Conservation (phyloP, 2,113 vertebrate genomes). For the Pseudorhombus dupliciocellatus region DNA sequence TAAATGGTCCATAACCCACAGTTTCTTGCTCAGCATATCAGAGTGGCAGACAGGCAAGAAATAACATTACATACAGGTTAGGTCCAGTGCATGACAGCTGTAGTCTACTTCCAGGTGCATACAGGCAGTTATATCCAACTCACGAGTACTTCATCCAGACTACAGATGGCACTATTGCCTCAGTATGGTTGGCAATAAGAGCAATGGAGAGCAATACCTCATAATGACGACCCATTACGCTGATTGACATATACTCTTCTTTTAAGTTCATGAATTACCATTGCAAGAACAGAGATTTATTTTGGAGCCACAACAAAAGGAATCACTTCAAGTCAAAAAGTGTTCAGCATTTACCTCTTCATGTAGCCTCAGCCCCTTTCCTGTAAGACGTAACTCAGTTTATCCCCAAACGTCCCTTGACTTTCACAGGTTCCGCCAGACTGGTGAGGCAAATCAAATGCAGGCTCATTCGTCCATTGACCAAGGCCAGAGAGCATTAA, state of each 20-base stretch:
- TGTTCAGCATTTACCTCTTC: conserved; percentile 53
- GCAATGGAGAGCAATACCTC: conserved; percentile 14
- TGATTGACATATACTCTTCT: conserved; percentile 65
- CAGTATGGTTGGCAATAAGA: conserved; percentile 55
- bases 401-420: conserved; percentile 55
- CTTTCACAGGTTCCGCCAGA: conserved; percentile 70
- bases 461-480: conserved; percentile 73
- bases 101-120: conserved; percentile 13
- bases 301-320: conserved; percentile 37
- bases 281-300: conserved; percentile 49
- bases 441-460: conserved; percentile 74
- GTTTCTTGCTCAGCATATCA: conserved; percentile 37
- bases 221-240: conserved; percentile 57
- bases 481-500: conserved; percentile 67
- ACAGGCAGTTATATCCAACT: conserved; percentile 10
- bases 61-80: conserved; percentile 21
- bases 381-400: conserved; percentile 71
- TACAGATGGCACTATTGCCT: conserved; percentile 83
- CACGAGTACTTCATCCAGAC: conserved; percentile 65
- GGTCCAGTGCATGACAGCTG: conserved; percentile 4
- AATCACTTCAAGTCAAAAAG: conserved; percentile 54
- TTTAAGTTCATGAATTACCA: conserved; percentile 66
- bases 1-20: conserved; percentile 5
- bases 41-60: conserved; percentile 25
- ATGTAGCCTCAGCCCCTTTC: conserved; percentile 57